Evolutionary conservation across 2,888 invertebrate species (phyloP), one percentile per base, ranked within the genome.

Genomic region (Kryphioiulus occultus): DNA sequence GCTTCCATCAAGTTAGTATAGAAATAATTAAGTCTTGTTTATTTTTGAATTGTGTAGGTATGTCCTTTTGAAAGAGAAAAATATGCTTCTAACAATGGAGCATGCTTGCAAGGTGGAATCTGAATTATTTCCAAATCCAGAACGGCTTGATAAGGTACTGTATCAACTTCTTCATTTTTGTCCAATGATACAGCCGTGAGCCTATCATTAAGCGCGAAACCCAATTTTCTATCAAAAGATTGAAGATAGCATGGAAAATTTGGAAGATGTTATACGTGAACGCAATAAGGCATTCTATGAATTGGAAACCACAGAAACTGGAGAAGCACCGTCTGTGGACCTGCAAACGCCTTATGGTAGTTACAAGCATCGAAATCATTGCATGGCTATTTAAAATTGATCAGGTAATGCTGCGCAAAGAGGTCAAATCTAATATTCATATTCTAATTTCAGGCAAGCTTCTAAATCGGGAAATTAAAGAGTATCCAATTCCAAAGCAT

Each of bases 51-150:
- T 15, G 35, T 35, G 30, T 89, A 95, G 95, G 95, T 96, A 93
- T 92, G 94, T 96, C 22, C 93, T 99, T 88, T 92, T 99, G 87
- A 99, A 99, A 93, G 99, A 99, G 92, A 94, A 95, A 87, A 99
- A 99, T 92, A 99, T 99, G 99, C 93, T 99, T 26, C 92, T 97
- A 89, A 99, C 99, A 1, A 98, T 99, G 99, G 97, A 98, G 92
- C 94, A 96, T 89, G 96, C 91, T 91, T 94, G 94, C 92, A 94
- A 95, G 90, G 92, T 94, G 78, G 93, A 95, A 91, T 92, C 93
- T 89, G 93, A 94, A 91, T 89, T 95, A 9, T 96, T 99, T 92
- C 97, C 98, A 0, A 98, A 94, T 92, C 98, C 98, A 1, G 99
- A 99, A 92, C 94, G 99, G 90, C 93, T 98, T 87, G 98, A 98